Base-by-base conservation (phyloP, 37 sponge, comb jelly and placozoan species). In the Beroe forskalii region DNA sequence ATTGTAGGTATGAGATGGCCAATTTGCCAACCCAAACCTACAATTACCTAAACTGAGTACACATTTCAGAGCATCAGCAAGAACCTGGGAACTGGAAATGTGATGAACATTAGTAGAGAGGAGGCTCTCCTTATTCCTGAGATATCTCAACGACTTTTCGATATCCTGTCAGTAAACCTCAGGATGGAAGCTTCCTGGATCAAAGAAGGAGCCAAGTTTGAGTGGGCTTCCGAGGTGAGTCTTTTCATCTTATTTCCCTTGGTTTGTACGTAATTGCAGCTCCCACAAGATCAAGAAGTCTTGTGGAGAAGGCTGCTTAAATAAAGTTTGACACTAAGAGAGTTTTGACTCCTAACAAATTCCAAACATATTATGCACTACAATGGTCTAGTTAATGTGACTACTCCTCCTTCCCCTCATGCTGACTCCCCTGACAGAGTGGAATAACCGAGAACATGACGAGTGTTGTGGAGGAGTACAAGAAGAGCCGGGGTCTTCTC, bases 381-480 rank as follows among this genome's bases (percentile, higher is more conserved):
- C n/a, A n/a, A n/a, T n/a, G n/a, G n/a, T n/a, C n/a, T n/a, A n/a
- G n/a, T n/a, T n/a, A n/a, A n/a, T n/a, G n/a, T n/a, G n/a, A n/a
- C n/a, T n/a, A n/a, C n/a, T n/a, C n/a, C n/a, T n/a, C n/a, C n/a
- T n/a, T n/a, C n/a, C n/a, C n/a, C n/a, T n/a, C n/a, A n/a, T n/a
- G n/a, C n/a, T n/a, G n/a, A n/a, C 61, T 36, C 25, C 80, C 32
- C 27, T 30, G 80, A 32, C 63, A 95, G 95, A 61, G 72, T 66
- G 96, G 96, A 17, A 76, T 94, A 8, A 93, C 95, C 60, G 97
- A 96, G 83, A 92, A 92, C 67, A 95, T 96, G 12, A 24, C 63
- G 62, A 60, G 23, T 20, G 86, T 96, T 17, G 55, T 95, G 23
- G 91, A 72, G 30, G 95, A 96, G 66, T 96, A 93, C 93, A 96